A percentile compares a stretch with the other conserved stretches of the same genome.
Conservation (phyloP, 2,797 vertebrate species). For the Pseudomugil gertrudae region DNA sequence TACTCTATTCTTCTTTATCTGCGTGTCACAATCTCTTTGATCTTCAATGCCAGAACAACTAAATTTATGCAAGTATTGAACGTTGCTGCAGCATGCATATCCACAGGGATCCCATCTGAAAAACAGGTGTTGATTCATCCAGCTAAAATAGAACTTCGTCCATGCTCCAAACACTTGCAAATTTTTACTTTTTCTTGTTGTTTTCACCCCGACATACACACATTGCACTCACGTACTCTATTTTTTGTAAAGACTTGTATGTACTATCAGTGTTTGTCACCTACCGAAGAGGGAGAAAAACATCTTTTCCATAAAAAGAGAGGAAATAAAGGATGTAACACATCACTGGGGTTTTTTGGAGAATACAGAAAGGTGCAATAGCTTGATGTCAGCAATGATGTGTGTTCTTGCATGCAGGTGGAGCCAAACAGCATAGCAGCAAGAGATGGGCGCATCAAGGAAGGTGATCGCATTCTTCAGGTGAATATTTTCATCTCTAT, state of each 20-base stretch:
- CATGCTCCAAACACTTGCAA: conserved; percentile 30
- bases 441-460: conserved; percentile 91
- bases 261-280: conserved; percentile 7
- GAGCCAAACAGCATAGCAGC: conserved; percentile 94
- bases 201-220: neutral
- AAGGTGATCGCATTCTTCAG: conserved; percentile 95
- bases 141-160: conserved; percentile 22
- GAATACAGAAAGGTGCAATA: conserved; percentile 10
- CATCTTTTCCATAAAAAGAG: neutral
- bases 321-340: neutral
- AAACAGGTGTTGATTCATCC: conserved; percentile 41
- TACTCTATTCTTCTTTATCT: conserved; percentile 8
- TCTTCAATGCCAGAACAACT: conserved; percentile 53
- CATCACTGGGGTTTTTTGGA: conserved; percentile 4
- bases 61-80: conserved; percentile 37
- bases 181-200: neutral
- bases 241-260: conserved; percentile 10
- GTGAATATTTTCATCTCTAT: conserved; percentile 69
- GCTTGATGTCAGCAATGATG: conserved; percentile 29
- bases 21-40: conserved; percentile 44
- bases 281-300: neutral
- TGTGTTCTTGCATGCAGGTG: conserved; percentile 79
- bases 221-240: neutral
- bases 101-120: conserved; percentile 40
- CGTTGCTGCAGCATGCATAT: conserved; percentile 23